A percentile compares a stretch with the other conserved stretches of the same genome.
Evolutionary conservation across 2,888 invertebrate species (phyloP).

Genomic region (Nezara viridula): DNA sequence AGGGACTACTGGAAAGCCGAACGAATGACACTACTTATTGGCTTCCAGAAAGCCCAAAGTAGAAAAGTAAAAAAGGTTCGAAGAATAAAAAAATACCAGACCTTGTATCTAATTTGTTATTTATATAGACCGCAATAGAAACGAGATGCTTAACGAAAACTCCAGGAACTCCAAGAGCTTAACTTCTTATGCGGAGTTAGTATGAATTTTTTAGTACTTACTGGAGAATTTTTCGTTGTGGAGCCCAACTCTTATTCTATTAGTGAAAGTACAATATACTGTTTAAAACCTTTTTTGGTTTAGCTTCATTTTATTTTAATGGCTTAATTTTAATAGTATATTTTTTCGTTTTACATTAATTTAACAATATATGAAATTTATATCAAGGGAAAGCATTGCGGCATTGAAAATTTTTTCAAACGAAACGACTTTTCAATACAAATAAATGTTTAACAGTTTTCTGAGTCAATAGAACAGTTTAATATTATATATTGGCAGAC

Average conservation of each 20-base stretch:
- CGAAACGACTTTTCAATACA: no score
- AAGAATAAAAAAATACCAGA: background rate
- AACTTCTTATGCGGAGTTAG: constrained; percentile 13
- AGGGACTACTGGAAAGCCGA: no score
- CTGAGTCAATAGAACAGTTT: no score
- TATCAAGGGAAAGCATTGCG: no score
- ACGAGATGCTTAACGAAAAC: background rate
- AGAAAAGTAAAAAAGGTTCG: background rate
- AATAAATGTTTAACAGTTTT: no score
- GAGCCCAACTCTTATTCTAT: background rate
- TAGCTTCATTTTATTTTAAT: background rate
- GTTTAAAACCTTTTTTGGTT: no score
- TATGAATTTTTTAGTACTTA: constrained; percentile 13
- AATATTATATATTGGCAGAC: no score
- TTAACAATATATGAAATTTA: no score
- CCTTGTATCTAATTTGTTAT: background rate
- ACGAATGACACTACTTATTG: background rate
- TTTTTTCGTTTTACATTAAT: no score
- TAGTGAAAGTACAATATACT: background rate
- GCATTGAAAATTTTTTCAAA: no score
- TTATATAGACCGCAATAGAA: constrained; percentile 25
- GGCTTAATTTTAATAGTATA: background rate
- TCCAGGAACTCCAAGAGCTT: background rate
- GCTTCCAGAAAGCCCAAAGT: background rate
- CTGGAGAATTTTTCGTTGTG: background rate